Evolutionary conservation across 2,888 invertebrate genomes (phyloP).

Genomic region (Loripinus fragilis): DNA sequence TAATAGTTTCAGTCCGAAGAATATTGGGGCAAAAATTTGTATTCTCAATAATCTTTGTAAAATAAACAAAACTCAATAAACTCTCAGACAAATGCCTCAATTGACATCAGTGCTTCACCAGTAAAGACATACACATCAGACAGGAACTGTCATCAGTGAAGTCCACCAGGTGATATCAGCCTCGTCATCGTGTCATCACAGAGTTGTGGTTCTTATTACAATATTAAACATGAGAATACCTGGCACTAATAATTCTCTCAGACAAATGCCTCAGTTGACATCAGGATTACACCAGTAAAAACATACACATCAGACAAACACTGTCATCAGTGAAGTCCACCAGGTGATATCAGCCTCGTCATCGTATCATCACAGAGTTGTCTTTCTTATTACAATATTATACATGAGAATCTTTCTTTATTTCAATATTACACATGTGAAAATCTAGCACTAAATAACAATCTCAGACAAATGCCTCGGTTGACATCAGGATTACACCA

Average conservation of each 20-base stretch:
- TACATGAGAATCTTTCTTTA: too few relatives aligned
- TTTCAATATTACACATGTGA: too few relatives aligned
- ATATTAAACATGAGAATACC: too few relatives aligned
- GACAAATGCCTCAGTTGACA: slow-evolving; percentile 16
- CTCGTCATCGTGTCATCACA: slow-evolving; percentile 15
- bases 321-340: background rate
- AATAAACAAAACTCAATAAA: too few relatives aligned
- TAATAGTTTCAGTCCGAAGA: too few relatives aligned
- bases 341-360: slow-evolving; percentile 11
- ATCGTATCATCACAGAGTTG: slow-evolving; percentile 3
- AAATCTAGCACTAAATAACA: too few relatives aligned
- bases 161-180: background rate
- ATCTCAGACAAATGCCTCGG: slow-evolving; percentile 19
- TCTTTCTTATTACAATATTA: too few relatives aligned
- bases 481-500: background rate
- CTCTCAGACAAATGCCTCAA: slow-evolving; percentile 17
- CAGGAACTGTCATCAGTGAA: slow-evolving; percentile 3
- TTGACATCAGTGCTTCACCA: background rate
- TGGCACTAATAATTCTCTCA: background rate
- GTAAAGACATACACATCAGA: slow-evolving; percentile 1
- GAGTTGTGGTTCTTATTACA: too few relatives aligned
- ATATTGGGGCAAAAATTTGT: too few relatives aligned
- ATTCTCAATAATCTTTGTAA: too few relatives aligned
- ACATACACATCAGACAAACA: slow-evolving; percentile 12
- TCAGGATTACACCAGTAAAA: background rate